Conservation (phyloP, 2,888 invertebrate genomes). For the Brachylomia viminalis region DNA sequence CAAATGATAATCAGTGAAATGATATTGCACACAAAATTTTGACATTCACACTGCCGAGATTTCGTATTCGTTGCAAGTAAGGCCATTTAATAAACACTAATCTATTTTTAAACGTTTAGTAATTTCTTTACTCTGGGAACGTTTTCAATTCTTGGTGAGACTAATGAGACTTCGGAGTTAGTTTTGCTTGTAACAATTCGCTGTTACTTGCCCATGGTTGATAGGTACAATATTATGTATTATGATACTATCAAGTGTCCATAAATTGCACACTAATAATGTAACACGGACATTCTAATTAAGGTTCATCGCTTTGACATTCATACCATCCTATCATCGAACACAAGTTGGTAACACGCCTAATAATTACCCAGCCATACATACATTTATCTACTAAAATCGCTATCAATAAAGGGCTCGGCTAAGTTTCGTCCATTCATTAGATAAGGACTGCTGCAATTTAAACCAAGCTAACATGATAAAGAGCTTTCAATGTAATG, state of each 20-base stretch:
- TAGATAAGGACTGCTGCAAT: constrained; percentile 86
- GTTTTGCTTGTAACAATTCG: constrained; percentile 86
- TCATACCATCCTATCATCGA: constrained; percentile 89
- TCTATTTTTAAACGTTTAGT: constrained; percentile 91
- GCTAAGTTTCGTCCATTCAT: constrained; percentile 82
- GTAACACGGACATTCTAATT: constrained; percentile 90
- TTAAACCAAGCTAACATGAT: constrained; percentile 85
- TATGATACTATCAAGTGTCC: constrained; percentile 79
- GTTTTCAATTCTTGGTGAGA: constrained; percentile 88
- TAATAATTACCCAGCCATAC: constrained; percentile 85
- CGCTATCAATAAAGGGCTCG: constrained; percentile 89
- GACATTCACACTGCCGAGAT: constrained; percentile 90
- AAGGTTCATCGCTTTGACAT: constrained; percentile 91
- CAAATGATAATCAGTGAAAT: constrained; percentile 89
- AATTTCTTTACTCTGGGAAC: constrained; percentile 90
- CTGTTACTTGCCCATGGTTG: constrained; percentile 82
- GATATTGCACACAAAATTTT: constrained; percentile 90
- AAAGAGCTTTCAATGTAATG: constrained; percentile 82
- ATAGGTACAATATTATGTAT: constrained; percentile 71
- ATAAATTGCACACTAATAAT: constrained; percentile 89
- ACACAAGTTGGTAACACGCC: constrained; percentile 86
- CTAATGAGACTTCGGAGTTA: constrained; percentile 86
- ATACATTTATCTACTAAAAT: constrained; percentile 84
- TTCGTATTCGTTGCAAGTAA: constrained; percentile 91
- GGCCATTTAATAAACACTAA: constrained; percentile 91